Percentiles rank a stretch among this genome's conserved stretches.
These are phyloP conservation scores for Drosophila orena DNA, from an alignment of 1,140 invertebrate species.

Conservation along the genomic window DNA sequence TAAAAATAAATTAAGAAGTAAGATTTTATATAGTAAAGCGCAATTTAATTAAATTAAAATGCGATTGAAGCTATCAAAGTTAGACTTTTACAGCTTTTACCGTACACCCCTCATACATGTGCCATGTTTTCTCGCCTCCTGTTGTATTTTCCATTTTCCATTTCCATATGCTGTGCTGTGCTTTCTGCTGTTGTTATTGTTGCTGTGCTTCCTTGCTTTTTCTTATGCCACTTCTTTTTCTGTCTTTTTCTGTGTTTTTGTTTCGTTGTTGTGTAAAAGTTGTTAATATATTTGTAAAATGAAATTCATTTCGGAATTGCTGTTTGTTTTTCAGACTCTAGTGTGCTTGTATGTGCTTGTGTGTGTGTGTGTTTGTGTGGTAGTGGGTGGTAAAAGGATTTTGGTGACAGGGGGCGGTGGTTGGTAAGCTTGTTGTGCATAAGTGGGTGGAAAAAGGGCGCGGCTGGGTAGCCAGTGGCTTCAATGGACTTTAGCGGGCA, in stretches of 20 bases:
- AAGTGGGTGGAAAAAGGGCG: conserved; percentile 2
- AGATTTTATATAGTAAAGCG: too few species aligned
- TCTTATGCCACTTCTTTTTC: conserved; percentile 6
- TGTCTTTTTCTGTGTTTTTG: conserved; percentile 29
- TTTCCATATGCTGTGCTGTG: conserved; percentile 78
- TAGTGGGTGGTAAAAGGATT: neutral
- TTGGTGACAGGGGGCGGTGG: conserved; percentile 5
- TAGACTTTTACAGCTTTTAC: neutral
- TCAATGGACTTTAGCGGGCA: conserved; percentile 28
- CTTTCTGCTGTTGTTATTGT: conserved; percentile 55
- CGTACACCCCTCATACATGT: neutral
- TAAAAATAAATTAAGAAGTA: too few species aligned
- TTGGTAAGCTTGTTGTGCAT: conserved; percentile 25
- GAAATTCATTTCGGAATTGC: conserved; percentile 83
- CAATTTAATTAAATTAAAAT: too few species aligned
- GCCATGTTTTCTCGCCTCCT: conserved; percentile 18
- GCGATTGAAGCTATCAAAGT: neutral
- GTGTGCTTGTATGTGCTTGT: neutral
- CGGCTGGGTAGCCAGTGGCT: neutral
- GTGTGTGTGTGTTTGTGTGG: conserved; percentile 3
- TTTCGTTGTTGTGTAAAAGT: conserved; percentile 69
- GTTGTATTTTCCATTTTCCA: conserved; percentile 74
- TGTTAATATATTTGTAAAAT: conserved; percentile 84
- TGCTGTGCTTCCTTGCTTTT: conserved; percentile 30
- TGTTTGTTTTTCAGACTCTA: conserved; percentile 60